Conservation (phyloP, 2,113 vertebrate genomes). For the Machaerirhynchus nigripectus region DNA sequence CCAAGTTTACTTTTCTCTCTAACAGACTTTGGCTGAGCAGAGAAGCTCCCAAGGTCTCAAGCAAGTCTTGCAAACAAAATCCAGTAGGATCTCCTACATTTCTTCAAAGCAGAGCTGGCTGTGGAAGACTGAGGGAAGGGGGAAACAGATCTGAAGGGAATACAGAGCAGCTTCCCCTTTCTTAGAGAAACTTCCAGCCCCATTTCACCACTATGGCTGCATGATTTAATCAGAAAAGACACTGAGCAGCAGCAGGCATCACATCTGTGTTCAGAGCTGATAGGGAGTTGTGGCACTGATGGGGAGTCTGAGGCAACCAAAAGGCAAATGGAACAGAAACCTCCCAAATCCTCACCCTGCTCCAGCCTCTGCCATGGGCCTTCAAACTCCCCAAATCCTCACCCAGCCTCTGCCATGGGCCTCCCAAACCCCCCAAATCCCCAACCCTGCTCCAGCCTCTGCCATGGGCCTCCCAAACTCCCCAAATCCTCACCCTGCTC, state of each 20-base stretch:
- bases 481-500: neutral
- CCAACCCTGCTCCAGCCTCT: neutral
- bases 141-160: neutral
- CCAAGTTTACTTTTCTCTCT: neutral
- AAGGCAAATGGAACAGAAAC: neutral
- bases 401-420: neutral
- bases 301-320: neutral
- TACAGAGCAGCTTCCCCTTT: neutral
- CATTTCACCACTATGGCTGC: neutral
- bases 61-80: neutral
- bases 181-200: neutral
- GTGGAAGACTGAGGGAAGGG: neutral
- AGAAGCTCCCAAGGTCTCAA: neutral
- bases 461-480: neutral
- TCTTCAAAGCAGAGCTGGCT: neutral
- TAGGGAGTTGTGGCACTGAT: neutral
- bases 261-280: neutral
- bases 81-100: neutral
- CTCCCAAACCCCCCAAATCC: neutral
- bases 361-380: rapidly evolving
- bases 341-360: neutral
- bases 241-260: neutral
- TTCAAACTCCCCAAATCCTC: neutral
- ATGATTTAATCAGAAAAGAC: neutral
- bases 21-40: neutral